Base-by-base conservation (phyloP, 2,888 invertebrate genomes). In the Ennomos erosarius region DNA sequence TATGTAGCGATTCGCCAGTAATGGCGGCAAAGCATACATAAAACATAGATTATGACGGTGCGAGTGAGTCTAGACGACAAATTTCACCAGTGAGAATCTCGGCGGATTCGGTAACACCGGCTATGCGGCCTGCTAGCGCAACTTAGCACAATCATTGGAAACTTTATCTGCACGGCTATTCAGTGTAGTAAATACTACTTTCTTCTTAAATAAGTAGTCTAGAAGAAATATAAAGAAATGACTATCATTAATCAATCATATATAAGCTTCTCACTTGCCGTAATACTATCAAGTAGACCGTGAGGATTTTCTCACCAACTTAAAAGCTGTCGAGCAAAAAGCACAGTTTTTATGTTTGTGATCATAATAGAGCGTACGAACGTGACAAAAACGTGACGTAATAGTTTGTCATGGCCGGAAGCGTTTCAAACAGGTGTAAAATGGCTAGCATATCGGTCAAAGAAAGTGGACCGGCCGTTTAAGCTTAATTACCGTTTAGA, bases 31-130 rank as follows among this genome's bases (percentile, higher is more conserved):
- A 75, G 69, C 75, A 85, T 87, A 83, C 81, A 86, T 88, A 85
- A 85, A 85, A 87, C 84, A 88, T 87, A 75, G 77, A 76, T 72
- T 60, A 64, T 53, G 52, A 53, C 44, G 38, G 69, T 70, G 76
- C 72, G 70, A 69, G 75, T 71, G 70, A 69, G 69, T 69, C 73
- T 75, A 71, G 76, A 76, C 78, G 73, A 70, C 76, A 76, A 87
- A 86, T 90, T 90, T 90, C 90, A 84, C 88, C 79, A 54, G 68
- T 74, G 82, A 86, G 82, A 87, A 85, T 87, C 83, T 85, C 75
- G 75, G 59, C 71, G 70, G 72, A 69, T 75, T 68, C 71, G 78
- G 76, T 80, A 75, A 79, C 73, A 69, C 78, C 70, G 63, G 65
- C 26, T 9, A 36, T 37, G 49, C 68, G 72, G 73, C 77, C 73